These are phyloP conservation scores for Tetrax tetrax DNA, from an alignment of 2,113 vertebrate genomes.

Conservation along the genomic window DNA sequence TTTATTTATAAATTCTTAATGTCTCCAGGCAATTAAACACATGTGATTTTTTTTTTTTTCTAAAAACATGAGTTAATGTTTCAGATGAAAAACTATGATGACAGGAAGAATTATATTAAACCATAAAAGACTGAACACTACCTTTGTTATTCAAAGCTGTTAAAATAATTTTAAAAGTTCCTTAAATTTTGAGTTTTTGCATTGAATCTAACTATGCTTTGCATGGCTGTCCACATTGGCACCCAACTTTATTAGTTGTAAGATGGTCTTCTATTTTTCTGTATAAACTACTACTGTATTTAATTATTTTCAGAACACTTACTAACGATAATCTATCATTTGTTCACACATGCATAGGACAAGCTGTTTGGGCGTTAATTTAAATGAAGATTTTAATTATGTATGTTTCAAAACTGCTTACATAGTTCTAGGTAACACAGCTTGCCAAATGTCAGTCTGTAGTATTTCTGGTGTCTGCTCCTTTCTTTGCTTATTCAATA, in stretches of 20 bases:
- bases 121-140: background rate
- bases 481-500: background rate
- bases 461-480: background rate
- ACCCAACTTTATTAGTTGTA: background rate
- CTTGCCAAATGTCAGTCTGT: background rate
- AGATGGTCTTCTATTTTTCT: background rate
- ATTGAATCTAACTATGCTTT: background rate
- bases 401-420: background rate
- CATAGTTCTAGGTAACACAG: background rate
- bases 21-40: slow-evolving; percentile 26
- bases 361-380: background rate
- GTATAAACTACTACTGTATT: background rate
- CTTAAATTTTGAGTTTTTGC: background rate
- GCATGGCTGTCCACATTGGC: background rate
- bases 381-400: background rate
- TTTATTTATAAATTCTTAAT: slow-evolving; percentile 63
- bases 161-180: background rate
- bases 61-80: background rate
- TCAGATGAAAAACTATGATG: background rate
- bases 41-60: background rate
- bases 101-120: background rate
- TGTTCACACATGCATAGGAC: background rate
- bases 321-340: background rate
- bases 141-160: background rate
- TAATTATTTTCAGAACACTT: background rate